A percentile compares a stretch with the other conserved stretches of the same genome.
phyloP scores from a whole-genome alignment of 2,113 vertebrate species.

The Polypterus bichir region DNA sequence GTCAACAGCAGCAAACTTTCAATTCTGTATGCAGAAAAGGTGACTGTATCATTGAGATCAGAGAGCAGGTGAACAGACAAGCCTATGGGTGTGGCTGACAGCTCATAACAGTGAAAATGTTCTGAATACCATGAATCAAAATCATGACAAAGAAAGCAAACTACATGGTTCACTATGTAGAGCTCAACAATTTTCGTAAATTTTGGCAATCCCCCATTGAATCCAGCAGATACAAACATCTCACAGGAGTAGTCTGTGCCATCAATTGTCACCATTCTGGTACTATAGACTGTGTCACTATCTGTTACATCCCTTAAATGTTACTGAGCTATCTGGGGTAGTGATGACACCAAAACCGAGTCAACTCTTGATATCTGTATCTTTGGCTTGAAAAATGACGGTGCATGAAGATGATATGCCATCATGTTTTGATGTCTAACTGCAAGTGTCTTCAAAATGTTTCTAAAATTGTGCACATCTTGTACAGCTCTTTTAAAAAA shows the following conservation, averaged over 20 bases:
- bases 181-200: background rate
- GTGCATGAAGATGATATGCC: background rate
- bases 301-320: background rate
- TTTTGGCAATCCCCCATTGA: background rate
- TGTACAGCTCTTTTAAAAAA: background rate
- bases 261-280: constrained; percentile 11
- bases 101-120: background rate
- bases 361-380: background rate
- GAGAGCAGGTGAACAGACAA: background rate
- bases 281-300: background rate
- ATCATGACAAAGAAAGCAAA: constrained; percentile 21
- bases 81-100: background rate
- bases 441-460: background rate
- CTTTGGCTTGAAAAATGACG: background rate
- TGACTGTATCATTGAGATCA: background rate
- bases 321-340: background rate
- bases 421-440: background rate
- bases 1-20: background rate
- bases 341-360: background rate
- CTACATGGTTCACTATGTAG: constrained; percentile 9
- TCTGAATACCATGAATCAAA: constrained; percentile 21
- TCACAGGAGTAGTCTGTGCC: background rate
- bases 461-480: background rate
- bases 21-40: background rate
- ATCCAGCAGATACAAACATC: background rate